Conservation (phyloP, 2,113 vertebrate species). For the Eolophus roseicapilla region DNA sequence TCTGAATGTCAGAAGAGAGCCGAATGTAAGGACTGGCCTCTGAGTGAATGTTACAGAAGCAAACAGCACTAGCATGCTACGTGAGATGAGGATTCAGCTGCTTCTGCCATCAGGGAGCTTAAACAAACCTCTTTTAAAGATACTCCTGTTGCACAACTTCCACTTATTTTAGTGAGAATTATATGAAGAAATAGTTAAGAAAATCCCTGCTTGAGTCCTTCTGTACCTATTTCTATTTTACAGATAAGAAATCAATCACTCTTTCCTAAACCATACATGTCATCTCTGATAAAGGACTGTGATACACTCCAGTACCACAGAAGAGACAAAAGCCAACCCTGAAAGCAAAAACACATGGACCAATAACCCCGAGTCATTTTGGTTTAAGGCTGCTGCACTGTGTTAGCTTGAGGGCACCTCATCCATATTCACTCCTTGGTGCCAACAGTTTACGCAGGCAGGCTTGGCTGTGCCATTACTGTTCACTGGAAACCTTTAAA, state of each 20-base stretch:
- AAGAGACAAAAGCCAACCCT: neutral
- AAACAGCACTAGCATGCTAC: neutral
- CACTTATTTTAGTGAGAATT: neutral
- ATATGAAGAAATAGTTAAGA: neutral
- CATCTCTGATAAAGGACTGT: neutral
- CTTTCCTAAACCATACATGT: neutral
- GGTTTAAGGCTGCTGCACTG: neutral
- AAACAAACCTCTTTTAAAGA: neutral
- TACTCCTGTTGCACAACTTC: neutral
- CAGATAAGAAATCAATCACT: neutral
- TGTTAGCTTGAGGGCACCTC: neutral
- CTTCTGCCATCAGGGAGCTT: neutral
- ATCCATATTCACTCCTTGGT: neutral
- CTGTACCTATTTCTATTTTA: neutral
- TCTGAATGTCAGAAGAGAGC: neutral
- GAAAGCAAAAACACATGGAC: neutral
- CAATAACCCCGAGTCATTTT: neutral
- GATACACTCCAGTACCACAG: accelerated
- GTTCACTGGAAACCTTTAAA: neutral
- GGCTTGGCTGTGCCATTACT: neutral
- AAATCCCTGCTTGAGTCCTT: neutral
- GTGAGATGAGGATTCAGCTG: neutral
- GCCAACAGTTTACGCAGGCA: neutral
- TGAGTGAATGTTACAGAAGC: no score
- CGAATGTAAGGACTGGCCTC: neutral